Conservation (phyloP, 2,888 invertebrate species). For the Nephrocerus scutellatus region DNA sequence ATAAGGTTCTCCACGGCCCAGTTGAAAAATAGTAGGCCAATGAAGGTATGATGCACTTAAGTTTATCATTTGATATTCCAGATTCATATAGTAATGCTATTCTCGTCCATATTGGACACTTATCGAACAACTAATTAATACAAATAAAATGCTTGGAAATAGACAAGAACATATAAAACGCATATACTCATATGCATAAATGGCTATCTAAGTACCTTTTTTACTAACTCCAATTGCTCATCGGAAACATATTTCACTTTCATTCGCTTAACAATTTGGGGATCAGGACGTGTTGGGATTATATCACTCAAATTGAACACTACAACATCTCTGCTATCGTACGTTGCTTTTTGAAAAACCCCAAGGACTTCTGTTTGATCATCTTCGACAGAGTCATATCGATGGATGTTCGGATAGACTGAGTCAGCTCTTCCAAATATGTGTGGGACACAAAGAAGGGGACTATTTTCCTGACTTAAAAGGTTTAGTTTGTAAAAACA, state of each 20-base stretch:
- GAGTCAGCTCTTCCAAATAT: conserved; percentile 72
- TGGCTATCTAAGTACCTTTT: too few relatives aligned
- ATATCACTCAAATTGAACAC: conserved; percentile 56
- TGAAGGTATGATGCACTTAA: conserved; percentile 74
- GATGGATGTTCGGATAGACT: conserved; percentile 42
- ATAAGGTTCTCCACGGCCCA: conserved; percentile 90
- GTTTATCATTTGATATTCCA: conserved; percentile 54
- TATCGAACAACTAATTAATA: conserved; percentile 70
- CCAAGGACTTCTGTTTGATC: conserved; percentile 49
- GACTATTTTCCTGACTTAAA: conserved; percentile 44
- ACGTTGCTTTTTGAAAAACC: conserved; percentile 50
- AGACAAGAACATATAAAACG: background rate
- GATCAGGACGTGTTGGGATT: conserved; percentile 58
- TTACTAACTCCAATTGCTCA: conserved; percentile 49
- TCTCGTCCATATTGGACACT: conserved; percentile 85
- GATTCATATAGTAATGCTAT: conserved; percentile 64
- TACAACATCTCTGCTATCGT: conserved; percentile 57
- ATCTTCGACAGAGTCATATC: conserved; percentile 44
- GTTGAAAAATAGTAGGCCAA: conserved; percentile 77
- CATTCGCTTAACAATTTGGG: conserved; percentile 53
- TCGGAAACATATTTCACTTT: conserved; percentile 47
- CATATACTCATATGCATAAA: conserved; percentile 6
- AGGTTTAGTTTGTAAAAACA: too few relatives aligned
- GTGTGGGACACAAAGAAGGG: conserved; percentile 67
- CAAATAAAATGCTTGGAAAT: too few relatives aligned